These are phyloP conservation scores for Sebastes melanostomus DNA, from an alignment of 2,797 vertebrate species.

Conservation along the genomic window DNA sequence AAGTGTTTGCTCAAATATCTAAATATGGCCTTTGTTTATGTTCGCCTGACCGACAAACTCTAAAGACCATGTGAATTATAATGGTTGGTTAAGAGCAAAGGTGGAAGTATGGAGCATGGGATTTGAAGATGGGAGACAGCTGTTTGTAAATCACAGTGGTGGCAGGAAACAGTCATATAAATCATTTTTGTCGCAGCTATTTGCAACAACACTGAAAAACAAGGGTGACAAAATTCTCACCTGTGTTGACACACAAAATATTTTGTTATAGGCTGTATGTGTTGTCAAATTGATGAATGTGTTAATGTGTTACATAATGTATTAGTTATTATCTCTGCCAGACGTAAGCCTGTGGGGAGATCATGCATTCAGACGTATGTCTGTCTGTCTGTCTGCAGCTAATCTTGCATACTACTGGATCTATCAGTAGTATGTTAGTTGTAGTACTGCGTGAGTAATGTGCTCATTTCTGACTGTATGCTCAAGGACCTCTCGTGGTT, in stretches of 20 bases:
- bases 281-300: too few relatives aligned
- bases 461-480: background rate
- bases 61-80: background rate
- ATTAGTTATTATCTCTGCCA: too few relatives aligned
- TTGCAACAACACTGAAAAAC: background rate
- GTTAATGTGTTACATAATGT: too few relatives aligned
- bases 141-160: background rate
- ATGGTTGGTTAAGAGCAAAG: background rate
- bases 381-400: background rate
- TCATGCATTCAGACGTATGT: too few relatives aligned
- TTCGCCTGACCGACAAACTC: background rate
- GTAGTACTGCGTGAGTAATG: too few relatives aligned
- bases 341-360: too few relatives aligned
- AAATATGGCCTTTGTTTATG: background rate
- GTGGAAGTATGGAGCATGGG: background rate
- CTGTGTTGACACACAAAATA: background rate
- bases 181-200: background rate
- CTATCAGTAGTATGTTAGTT: background rate
- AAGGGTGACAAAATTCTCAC: background rate
- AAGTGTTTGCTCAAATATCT: background rate
- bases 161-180: background rate
- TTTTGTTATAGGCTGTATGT: too few relatives aligned
- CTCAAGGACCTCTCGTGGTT: background rate
- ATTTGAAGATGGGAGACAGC: background rate
- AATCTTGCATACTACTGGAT: background rate